Evolutionary conservation across 2,888 invertebrate genomes (phyloP).

Genomic region (Nasonia oneida): DNA sequence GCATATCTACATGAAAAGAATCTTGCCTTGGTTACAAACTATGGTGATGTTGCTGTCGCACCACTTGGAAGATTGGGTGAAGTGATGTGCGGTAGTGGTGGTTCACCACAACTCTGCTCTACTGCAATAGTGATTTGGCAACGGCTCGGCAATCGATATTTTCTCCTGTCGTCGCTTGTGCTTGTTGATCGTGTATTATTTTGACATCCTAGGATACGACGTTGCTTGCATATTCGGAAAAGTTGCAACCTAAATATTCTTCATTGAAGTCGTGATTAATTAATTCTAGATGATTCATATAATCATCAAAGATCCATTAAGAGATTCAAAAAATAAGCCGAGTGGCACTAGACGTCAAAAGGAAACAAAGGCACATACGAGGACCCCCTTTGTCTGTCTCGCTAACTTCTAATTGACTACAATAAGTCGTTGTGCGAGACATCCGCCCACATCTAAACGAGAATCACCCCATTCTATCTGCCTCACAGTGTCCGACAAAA

Average conservation of each 20-base stretch:
- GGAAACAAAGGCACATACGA: neutral
- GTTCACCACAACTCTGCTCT: conserved; percentile 4
- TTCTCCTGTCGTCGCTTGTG: neutral
- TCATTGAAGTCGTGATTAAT: neutral
- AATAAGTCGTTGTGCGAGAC: neutral
- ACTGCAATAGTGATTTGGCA: conserved; percentile 51
- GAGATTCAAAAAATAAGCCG: no score
- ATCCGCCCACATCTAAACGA: neutral
- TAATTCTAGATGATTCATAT: neutral
- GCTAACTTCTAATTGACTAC: conserved; percentile 30
- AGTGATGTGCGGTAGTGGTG: conserved; percentile 11
- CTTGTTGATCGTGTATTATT: neutral
- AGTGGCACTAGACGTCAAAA: neutral
- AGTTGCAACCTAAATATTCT: neutral
- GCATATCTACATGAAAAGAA: neutral
- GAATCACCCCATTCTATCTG: conserved; percentile 7
- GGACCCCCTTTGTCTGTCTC: conserved; percentile 8
- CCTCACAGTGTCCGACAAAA: neutral
- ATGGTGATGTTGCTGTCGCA: neutral
- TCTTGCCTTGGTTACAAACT: neutral
- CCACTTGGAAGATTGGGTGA: conserved; percentile 26
- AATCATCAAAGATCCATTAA: neutral
- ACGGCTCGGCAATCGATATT: conserved; percentile 43
- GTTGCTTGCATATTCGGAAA: neutral
- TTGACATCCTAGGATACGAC: neutral